These are phyloP conservation scores for Nesidiocoris tenuis DNA, from an alignment of 2,888 invertebrate genomes.

Conservation along the genomic window DNA sequence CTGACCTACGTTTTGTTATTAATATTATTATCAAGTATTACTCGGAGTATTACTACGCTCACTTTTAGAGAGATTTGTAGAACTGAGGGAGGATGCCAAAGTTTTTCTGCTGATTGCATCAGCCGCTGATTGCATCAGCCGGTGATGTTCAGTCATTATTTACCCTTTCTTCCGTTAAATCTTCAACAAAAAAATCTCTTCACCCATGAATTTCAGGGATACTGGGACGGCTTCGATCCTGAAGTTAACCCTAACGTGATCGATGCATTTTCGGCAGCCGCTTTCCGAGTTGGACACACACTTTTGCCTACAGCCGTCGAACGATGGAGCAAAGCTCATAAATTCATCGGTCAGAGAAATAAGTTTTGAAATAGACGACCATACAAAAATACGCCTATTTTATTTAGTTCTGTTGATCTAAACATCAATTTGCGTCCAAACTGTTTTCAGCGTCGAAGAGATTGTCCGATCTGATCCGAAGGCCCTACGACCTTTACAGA, in stretches of 20 bases:
- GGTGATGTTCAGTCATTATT: too few species aligned
- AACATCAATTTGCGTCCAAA: too few species aligned
- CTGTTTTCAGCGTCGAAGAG: constrained; percentile 76
- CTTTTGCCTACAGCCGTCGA: constrained; percentile 88
- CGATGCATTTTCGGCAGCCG: constrained; percentile 87
- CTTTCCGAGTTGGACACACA: constrained; percentile 89
- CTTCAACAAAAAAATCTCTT: too few species aligned
- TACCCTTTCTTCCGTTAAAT: too few species aligned
- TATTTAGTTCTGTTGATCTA: not conserved
- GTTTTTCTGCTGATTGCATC: too few species aligned
- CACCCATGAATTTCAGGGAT: too few species aligned
- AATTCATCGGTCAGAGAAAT: constrained; percentile 75
- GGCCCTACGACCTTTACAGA: constrained; percentile 86
- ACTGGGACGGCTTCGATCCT: constrained; percentile 81
- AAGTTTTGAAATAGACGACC: not conserved
- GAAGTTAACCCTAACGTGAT: constrained; percentile 85
- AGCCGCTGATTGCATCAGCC: too few species aligned
- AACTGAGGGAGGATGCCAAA: too few species aligned
- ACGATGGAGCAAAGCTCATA: constrained; percentile 92
- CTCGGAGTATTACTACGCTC: too few species aligned
- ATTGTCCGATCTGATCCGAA: constrained; percentile 80
- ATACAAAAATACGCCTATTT: not conserved
- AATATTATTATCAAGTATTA: too few species aligned
- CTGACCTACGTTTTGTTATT: too few species aligned
- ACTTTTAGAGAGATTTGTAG: too few species aligned